Evolutionary conservation across 2,888 invertebrate species (phyloP).

Genomic region (Euplexia lucipara): DNA sequence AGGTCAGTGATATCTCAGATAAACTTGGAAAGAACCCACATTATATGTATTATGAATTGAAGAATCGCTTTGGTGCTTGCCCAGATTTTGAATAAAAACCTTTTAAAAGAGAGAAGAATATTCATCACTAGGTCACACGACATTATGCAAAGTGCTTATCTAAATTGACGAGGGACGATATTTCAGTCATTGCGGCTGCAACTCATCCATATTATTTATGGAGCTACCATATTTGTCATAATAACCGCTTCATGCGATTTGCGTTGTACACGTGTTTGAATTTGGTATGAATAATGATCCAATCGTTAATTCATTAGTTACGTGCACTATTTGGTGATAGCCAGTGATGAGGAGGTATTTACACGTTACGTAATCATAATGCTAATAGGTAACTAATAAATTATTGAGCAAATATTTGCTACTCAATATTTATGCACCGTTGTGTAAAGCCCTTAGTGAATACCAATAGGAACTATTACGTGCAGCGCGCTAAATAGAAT

Average conservation of each 20-base stretch:
- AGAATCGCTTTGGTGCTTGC: too few species aligned
- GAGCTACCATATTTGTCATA: conserved; percentile 48
- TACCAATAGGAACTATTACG: conserved; percentile 11
- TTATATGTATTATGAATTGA: too few species aligned
- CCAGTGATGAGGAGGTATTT: conserved; percentile 15
- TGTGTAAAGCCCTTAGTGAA: conserved; percentile 31
- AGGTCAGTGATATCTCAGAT: too few species aligned
- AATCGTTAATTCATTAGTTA: conserved; percentile 33
- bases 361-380: conserved; percentile 37
- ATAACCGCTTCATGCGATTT: conserved; percentile 48
- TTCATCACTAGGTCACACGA: too few species aligned
- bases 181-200: conserved; percentile 26
- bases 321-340: conserved; percentile 36
- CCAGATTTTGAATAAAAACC: too few species aligned
- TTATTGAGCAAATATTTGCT: conserved; percentile 33
- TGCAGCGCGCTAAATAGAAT: conserved; percentile 1
- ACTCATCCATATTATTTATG: conserved; percentile 43
- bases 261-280: conserved; percentile 46
- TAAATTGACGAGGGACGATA: conserved; percentile 15
- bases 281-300: conserved; percentile 51
- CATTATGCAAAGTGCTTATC: conserved; percentile 4
- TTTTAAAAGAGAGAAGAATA: too few species aligned
- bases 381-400: too few species aligned
- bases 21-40: too few species aligned
- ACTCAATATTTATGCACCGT: conserved; percentile 39